These are phyloP conservation scores for Dynastes maya DNA, from an alignment of 2,888 invertebrate species.

Conservation along the genomic window DNA sequence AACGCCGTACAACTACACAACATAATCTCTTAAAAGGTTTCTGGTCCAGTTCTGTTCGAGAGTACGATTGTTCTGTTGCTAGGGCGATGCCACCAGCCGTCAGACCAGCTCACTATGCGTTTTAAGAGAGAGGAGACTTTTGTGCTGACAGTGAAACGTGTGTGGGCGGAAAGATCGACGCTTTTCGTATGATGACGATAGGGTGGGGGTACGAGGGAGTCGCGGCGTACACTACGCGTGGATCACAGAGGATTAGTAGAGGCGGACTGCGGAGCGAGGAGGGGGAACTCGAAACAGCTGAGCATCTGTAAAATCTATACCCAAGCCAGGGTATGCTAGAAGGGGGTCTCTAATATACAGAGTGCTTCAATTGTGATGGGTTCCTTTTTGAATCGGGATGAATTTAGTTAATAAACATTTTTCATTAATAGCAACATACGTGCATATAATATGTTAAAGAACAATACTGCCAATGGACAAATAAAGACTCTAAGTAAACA, in stretches of 20 bases:
- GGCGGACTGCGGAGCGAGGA: conserved; percentile 30
- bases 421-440: no score
- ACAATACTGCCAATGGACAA: no score
- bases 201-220: conserved; percentile 45
- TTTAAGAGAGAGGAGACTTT: conserved; percentile 51
- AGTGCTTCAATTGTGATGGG: no score
- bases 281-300: conserved; percentile 59
- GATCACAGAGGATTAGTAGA: conserved; percentile 8
- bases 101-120: conserved; percentile 34
- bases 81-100: conserved; percentile 54
- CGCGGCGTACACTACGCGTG: conserved; percentile 30
- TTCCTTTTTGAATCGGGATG: no score
- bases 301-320: conserved; percentile 62
- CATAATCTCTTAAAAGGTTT: conserved; percentile 57
- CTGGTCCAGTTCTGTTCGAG: conserved; percentile 55
- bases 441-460: no score
- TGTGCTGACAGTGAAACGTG: conserved; percentile 49
- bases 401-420: no score
- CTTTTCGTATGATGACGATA: conserved; percentile 26
- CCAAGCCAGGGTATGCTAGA: conserved; percentile 43
- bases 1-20: conserved; percentile 25
- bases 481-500: no score
- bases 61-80: conserved; percentile 57
- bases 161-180: conserved; percentile 42
- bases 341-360: background rate